Conservation (phyloP, 2,113 vertebrate genomes). For the Eulemur rufifrons region DNA sequence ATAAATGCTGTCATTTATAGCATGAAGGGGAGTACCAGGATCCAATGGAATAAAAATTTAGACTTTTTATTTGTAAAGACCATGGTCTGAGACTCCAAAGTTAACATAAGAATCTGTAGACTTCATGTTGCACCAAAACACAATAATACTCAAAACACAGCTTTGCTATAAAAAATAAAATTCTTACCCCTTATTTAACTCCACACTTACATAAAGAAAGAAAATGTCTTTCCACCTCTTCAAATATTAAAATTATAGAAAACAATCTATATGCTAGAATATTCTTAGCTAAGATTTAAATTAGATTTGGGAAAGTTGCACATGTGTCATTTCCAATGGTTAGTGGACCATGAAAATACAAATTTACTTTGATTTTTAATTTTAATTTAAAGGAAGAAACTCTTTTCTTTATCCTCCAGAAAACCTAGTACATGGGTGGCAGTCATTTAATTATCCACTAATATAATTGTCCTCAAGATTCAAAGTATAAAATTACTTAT, state of each 20-base stretch:
- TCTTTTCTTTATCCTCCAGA: constrained; percentile 29
- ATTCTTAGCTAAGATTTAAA: constrained; percentile 41
- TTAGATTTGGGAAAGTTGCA: background rate
- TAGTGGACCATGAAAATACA: constrained; percentile 25
- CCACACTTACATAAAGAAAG: background rate
- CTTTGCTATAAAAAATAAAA: constrained; percentile 39
- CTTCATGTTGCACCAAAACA: background rate
- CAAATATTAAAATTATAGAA: background rate
- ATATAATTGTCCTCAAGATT: constrained; percentile 48
- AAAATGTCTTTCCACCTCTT: background rate
- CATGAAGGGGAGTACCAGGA: background rate
- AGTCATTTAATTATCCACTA: constrained; percentile 45
- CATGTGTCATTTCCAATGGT: background rate
- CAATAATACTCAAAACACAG: background rate
- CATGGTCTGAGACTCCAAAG: background rate
- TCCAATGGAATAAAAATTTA: background rate
- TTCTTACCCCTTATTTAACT: constrained; percentile 15
- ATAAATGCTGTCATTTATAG: background rate
- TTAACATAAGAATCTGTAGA: background rate
- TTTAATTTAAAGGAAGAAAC: constrained; percentile 26
- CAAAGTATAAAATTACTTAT: constrained; percentile 45
- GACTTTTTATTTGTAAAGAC: background rate
- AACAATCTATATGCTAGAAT: background rate
- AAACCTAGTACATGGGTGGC: background rate
- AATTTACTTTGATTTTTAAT: constrained; percentile 48